Conservation (phyloP, 2,797 vertebrate genomes). For the Neomorphus geoffroyi region DNA sequence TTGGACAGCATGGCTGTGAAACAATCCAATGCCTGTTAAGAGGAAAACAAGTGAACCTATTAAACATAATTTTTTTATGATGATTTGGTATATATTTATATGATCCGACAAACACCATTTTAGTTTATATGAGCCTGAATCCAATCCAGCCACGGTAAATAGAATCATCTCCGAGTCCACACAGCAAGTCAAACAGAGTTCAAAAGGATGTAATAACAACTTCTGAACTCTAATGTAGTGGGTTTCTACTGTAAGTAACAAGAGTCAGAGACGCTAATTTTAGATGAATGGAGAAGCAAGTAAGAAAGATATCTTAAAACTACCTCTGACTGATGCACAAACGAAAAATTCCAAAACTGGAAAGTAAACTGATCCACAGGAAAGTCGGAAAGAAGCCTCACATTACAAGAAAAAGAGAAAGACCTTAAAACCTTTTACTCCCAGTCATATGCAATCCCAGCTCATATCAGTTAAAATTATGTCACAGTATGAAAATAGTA, state of each 20-base stretch:
- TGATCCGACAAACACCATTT: background rate
- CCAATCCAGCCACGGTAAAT: background rate
- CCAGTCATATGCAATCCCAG: background rate
- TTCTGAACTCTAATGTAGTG: background rate
- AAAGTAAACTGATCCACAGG: background rate
- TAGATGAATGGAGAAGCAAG: background rate
- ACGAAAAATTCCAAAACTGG: background rate
- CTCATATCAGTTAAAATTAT: background rate
- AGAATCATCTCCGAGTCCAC: background rate
- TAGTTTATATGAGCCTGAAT: background rate
- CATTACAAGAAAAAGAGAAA: background rate
- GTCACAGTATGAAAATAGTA: background rate
- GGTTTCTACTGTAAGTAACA: background rate
- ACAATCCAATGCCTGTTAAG: slow-evolving; percentile 91
- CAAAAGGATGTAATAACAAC: background rate
- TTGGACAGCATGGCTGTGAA: slow-evolving; percentile 94
- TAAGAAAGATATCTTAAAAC: background rate
- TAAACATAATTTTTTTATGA: background rate
- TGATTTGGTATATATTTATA: background rate
- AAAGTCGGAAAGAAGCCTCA: background rate
- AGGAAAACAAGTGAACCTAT: background rate
- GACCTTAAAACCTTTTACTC: background rate
- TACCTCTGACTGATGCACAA: background rate
- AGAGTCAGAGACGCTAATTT: background rate
- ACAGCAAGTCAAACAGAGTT: fast-evolving